phyloP scores from a whole-genome alignment of 2,113 vertebrate genomes.

The Gambusia affinis region DNA sequence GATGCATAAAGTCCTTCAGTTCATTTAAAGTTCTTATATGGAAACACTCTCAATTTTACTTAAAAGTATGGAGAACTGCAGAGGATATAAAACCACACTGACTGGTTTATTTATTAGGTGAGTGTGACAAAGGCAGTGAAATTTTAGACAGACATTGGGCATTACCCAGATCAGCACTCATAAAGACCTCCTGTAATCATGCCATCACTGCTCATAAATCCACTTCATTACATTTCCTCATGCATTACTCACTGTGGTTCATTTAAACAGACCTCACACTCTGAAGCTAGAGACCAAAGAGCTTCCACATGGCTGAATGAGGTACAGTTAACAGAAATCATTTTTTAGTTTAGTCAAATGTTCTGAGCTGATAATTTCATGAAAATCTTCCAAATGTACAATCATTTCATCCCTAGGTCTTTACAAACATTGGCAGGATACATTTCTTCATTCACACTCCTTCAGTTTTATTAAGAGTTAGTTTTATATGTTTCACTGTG shows the following conservation, averaged over 20 bases:
- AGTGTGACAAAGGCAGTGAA: constrained; percentile 60
- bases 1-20: background rate
- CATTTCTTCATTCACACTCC: background rate
- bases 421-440: background rate
- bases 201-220: constrained; percentile 69
- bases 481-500: background rate
- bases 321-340: constrained; percentile 16
- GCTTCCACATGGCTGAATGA: constrained; percentile 10
- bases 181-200: constrained; percentile 68
- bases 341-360: background rate
- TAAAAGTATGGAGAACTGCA: constrained; percentile 27
- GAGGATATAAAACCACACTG: constrained; percentile 29
- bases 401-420: background rate
- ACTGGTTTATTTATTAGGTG: constrained; percentile 59
- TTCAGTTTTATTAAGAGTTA: background rate
- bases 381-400: background rate
- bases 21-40: constrained; percentile 13
- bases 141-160: constrained; percentile 69
- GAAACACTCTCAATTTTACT: constrained; percentile 17
- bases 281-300: constrained; percentile 14
- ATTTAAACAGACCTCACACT: constrained; percentile 51
- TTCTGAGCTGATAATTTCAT: constrained; percentile 14
- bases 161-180: constrained; percentile 72
- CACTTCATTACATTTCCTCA: constrained; percentile 61
- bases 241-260: constrained; percentile 51